Conservation (phyloP, 2,888 invertebrate genomes). For the Sepiola atlantica region DNA sequence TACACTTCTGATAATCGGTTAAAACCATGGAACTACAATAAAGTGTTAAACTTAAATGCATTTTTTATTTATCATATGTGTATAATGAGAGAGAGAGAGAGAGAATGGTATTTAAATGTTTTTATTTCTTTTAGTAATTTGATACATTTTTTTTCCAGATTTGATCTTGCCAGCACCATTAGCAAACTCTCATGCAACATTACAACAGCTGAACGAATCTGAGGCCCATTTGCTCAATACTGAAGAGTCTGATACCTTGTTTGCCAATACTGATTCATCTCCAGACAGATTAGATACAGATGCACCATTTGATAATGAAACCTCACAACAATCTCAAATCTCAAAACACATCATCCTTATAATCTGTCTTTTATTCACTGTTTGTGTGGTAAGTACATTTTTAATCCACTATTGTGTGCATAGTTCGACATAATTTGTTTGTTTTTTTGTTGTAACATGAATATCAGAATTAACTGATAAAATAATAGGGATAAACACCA, state of each 20-base stretch:
- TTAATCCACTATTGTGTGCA: not conserved
- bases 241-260: not conserved
- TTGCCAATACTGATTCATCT: not conserved
- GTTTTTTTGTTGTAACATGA: too few species aligned
- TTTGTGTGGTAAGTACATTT: slow-evolving; percentile 12
- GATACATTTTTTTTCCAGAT: not conserved
- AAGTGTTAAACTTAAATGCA: too few species aligned
- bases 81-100: too few species aligned
- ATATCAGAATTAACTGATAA: too few species aligned
- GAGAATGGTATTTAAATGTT: too few species aligned
- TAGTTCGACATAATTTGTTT: not conserved
- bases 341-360: not conserved
- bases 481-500: too few species aligned
- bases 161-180: not conserved
- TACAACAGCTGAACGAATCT: not conserved
- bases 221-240: not conserved
- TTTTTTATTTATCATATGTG: too few species aligned
- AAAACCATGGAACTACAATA: too few species aligned
- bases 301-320: not conserved
- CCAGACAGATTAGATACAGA: not conserved
- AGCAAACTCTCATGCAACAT: not conserved
- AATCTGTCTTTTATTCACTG: not conserved
- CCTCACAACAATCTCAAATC: slow-evolving; percentile 16
- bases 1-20: too few species aligned
- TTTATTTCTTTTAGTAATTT: too few species aligned